phyloP scores from a whole-genome alignment of 1,140 invertebrate species.

The Arctopsyche grandis region DNA sequence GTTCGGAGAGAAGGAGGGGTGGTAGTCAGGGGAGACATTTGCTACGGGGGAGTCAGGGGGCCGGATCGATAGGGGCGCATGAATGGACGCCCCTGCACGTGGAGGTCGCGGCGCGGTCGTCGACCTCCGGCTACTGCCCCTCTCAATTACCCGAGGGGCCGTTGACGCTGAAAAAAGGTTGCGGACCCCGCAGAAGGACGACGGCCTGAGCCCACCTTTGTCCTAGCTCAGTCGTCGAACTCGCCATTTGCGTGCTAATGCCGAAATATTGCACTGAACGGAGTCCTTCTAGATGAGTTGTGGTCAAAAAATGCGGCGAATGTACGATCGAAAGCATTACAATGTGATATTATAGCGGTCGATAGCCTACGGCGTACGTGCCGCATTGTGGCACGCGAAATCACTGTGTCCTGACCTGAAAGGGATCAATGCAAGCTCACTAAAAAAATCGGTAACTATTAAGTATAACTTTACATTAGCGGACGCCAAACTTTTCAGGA shows the following conservation, averaged over 20 bases:
- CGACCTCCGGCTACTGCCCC: neutral
- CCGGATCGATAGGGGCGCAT: conserved; percentile 21
- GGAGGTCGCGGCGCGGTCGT: conserved; percentile 1
- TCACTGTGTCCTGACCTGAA: too few species aligned
- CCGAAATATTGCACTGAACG: too few species aligned
- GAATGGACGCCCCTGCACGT: conserved; percentile 9
- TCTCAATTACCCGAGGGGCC: neutral
- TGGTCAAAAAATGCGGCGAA: too few species aligned
- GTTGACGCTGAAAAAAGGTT: neutral
- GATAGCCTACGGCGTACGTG: too few species aligned
- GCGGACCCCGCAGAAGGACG: conserved; percentile 22
- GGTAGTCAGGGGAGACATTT: neutral
- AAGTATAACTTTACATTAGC: too few species aligned
- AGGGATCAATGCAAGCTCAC: too few species aligned
- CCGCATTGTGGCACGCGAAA: too few species aligned
- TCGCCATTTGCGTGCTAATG: neutral
- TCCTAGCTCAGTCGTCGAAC: neutral
- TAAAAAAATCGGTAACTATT: too few species aligned
- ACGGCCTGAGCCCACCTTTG: conserved; percentile 37
- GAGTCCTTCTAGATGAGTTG: too few species aligned
- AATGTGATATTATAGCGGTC: too few species aligned
- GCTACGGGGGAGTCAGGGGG: neutral
- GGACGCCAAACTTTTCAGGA: too few species aligned
- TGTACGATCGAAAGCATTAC: too few species aligned
- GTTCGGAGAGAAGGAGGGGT: neutral